Conservation (phyloP, 2,113 vertebrate genomes). For the Egretta garzetta region DNA sequence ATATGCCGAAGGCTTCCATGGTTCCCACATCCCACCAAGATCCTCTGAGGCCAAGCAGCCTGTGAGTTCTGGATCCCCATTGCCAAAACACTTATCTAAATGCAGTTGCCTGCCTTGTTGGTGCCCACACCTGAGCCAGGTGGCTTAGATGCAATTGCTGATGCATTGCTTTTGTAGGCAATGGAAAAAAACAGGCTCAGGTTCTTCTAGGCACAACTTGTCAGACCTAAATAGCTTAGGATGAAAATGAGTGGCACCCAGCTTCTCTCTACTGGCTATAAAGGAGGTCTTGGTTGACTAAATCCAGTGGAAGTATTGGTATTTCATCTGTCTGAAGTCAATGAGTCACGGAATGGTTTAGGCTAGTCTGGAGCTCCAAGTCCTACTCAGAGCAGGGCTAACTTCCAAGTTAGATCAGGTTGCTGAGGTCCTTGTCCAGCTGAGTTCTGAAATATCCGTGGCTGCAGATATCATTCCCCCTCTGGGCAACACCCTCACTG, state of each 20-base stretch:
- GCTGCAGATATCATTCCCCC: neutral
- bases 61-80: neutral
- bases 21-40: neutral
- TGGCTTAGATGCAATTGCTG: neutral
- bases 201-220: neutral
- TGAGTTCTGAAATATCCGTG: neutral
- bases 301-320: neutral
- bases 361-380: neutral
- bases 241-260: neutral
- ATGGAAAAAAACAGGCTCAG: neutral
- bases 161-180: neutral
- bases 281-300: neutral
- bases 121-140: neutral
- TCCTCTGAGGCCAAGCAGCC: neutral
- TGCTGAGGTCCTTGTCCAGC: neutral
- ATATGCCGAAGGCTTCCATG: neutral
- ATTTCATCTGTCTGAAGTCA: neutral
- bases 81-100: neutral
- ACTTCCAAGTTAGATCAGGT: neutral
- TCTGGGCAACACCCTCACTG: neutral
- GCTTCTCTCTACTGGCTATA: neutral
- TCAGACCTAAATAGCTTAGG: neutral
- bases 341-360: neutral
- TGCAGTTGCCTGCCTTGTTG: rapidly evolving
- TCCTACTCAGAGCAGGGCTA: neutral